Evolutionary conservation across 2,113 vertebrate species (phyloP).

Genomic region (Cnemophilus loriae): DNA sequence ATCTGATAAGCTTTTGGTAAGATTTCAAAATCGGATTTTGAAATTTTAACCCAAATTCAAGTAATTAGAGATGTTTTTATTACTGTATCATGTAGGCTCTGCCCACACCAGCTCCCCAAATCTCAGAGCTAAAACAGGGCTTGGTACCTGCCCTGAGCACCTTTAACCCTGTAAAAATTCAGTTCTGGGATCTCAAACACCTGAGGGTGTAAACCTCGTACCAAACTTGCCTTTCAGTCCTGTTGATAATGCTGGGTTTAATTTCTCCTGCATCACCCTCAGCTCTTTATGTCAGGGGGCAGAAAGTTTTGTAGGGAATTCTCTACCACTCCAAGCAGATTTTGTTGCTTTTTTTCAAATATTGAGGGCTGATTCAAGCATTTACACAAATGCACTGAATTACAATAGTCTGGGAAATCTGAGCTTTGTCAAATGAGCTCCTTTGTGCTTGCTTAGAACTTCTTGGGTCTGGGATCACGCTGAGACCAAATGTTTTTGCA

Average conservation of each 20-base stretch:
- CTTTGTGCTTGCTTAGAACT: background rate
- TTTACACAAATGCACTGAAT: background rate
- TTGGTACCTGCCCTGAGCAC: background rate
- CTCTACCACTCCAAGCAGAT: background rate
- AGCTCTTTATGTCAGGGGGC: background rate
- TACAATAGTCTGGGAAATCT: background rate
- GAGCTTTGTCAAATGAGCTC: background rate
- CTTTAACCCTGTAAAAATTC: background rate
- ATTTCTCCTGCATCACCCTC: background rate
- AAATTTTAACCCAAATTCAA: background rate
- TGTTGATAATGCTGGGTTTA: background rate
- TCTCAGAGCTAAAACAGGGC: background rate
- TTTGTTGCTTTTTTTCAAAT: background rate
- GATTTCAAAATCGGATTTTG: background rate
- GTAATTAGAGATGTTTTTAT: background rate
- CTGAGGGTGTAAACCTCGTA: background rate
- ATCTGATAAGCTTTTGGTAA: background rate
- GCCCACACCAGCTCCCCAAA: background rate
- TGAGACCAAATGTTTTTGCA: background rate
- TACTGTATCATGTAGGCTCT: background rate
- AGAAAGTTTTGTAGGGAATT: background rate
- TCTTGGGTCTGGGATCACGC: background rate
- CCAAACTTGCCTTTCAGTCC: background rate
- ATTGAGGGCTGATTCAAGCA: background rate
- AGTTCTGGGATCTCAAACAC: background rate